A percentile compares a stretch with the other conserved stretches of the same genome.
Evolutionary conservation across 1,140 invertebrate genomes (phyloP).

Genomic region (Kradibia gibbosae): DNA sequence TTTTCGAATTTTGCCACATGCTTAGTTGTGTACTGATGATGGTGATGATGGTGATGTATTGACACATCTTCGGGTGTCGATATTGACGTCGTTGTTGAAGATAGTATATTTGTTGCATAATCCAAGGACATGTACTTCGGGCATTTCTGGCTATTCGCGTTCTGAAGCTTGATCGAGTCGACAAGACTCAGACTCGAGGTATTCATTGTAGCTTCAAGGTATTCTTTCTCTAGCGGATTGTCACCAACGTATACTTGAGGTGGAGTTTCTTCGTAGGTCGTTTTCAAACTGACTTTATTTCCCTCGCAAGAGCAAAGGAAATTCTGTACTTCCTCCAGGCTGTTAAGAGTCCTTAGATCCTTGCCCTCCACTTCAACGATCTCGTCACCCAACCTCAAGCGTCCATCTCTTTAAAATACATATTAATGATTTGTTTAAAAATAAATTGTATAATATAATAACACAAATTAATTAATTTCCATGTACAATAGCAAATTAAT

Average conservation of each 20-base stretch:
- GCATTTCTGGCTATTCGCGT: slow-evolving; percentile 55
- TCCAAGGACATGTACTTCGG: slow-evolving; percentile 61
- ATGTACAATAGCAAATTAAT: too few relatives aligned
- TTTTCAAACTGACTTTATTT: slow-evolving; percentile 64
- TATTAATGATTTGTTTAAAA: neutral
- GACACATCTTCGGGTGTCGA: slow-evolving; percentile 55
- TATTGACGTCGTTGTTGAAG: slow-evolving; percentile 57
- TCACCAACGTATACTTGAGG: slow-evolving; percentile 61
- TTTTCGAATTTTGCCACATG: slow-evolving; percentile 76
- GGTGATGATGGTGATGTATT: neutral
- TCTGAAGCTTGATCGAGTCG: slow-evolving; percentile 47
- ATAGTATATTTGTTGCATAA: neutral
- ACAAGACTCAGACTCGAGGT: slow-evolving; percentile 60
- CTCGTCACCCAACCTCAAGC: slow-evolving; percentile 86
- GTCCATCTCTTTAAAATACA: slow-evolving; percentile 78
- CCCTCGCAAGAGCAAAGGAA: slow-evolving; percentile 67
- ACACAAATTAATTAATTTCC: neutral
- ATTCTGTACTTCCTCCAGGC: slow-evolving; percentile 77
- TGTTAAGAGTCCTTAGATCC: slow-evolving; percentile 82
- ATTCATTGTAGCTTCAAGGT: slow-evolving; percentile 64
- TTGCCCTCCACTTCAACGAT: slow-evolving; percentile 89
- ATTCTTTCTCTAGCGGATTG: slow-evolving; percentile 53
- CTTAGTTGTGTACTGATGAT: slow-evolving; percentile 68
- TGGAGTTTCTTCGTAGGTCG: slow-evolving; percentile 67
- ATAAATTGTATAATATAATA: neutral